Conservation (phyloP, 37 sponge, comb jelly and placozoan genomes). For the Hormiphora californensis region DNA sequence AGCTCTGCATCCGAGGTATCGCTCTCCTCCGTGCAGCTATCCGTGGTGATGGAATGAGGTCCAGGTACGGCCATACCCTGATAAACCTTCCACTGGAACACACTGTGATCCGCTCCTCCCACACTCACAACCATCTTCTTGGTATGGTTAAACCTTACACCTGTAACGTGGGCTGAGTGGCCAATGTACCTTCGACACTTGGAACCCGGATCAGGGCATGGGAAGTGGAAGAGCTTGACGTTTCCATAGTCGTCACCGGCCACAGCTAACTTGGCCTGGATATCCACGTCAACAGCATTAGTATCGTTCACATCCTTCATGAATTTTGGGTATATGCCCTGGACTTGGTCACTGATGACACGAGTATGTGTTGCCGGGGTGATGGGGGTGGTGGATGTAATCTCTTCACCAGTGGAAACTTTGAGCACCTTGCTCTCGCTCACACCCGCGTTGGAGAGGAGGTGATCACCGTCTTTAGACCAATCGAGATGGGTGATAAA, state of each 20-base stretch:
- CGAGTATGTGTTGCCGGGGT: constrained; percentile 81
- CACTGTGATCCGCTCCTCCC: constrained; percentile 90
- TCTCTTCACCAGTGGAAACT: constrained; percentile 63
- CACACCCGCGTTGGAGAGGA: constrained; percentile 91
- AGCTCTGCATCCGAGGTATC: constrained; percentile 62
- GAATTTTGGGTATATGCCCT: constrained; percentile 93
- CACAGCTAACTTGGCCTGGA: constrained; percentile 57
- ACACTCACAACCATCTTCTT: constrained; percentile 71
- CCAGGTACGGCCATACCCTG: neutral
- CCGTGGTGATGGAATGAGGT: constrained; percentile 53
- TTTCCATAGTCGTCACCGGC: constrained; percentile 64
- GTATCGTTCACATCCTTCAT: constrained; percentile 80
- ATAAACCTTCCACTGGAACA: constrained; percentile 88
- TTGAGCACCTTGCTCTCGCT: constrained; percentile 78
- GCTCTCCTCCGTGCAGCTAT: constrained; percentile 75
- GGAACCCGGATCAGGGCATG: constrained; percentile 66
- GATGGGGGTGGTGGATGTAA: constrained; percentile 59
- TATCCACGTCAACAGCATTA: constrained; percentile 74
- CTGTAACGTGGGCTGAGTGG: constrained; percentile 96
- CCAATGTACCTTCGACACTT: constrained; percentile 87
- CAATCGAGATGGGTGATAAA: constrained; percentile 97
- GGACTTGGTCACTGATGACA: constrained; percentile 77
- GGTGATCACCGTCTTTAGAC: constrained; percentile 73
- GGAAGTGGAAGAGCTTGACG: constrained; percentile 59
- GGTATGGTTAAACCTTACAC: constrained; percentile 77